These are phyloP conservation scores for Cyanocitta stelleri DNA, from an alignment of 2,113 vertebrate genomes.

Conservation along the genomic window DNA sequence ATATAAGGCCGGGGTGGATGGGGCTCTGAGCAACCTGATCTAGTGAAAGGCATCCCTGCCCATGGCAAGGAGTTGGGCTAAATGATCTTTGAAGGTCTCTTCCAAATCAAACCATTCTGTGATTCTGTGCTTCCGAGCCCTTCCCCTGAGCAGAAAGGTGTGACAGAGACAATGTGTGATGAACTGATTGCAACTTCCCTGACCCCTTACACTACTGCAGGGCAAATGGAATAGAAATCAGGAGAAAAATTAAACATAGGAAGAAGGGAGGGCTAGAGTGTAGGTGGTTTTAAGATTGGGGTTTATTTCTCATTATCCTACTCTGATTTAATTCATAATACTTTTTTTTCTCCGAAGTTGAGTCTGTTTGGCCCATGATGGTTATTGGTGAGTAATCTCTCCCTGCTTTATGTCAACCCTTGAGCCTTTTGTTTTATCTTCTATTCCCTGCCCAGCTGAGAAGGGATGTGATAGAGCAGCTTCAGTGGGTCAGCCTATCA, in stretches of 20 bases:
- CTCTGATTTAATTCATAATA: background rate
- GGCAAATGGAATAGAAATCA: background rate
- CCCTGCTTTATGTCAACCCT: background rate
- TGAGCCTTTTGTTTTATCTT: background rate
- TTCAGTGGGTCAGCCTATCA: background rate
- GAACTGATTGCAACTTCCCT: background rate
- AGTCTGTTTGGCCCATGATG: background rate
- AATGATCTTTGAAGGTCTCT: background rate
- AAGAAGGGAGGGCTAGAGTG: background rate
- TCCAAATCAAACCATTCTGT: background rate
- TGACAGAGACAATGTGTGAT: background rate
- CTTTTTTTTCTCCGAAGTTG: background rate
- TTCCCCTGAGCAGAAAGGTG: background rate
- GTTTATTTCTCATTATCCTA: background rate
- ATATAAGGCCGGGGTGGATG: background rate
- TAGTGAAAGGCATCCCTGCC: background rate
- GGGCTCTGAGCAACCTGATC: background rate
- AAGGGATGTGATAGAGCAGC: background rate
- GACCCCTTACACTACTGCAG: no score
- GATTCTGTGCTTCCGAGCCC: accelerated
- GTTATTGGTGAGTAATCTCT: background rate
- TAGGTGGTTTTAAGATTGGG: background rate
- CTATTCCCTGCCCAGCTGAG: background rate
- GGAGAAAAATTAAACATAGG: background rate
- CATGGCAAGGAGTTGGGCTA: background rate